These are phyloP conservation scores for Seira ritae DNA, from an alignment of 2,888 invertebrate species.

Conservation along the genomic window DNA sequence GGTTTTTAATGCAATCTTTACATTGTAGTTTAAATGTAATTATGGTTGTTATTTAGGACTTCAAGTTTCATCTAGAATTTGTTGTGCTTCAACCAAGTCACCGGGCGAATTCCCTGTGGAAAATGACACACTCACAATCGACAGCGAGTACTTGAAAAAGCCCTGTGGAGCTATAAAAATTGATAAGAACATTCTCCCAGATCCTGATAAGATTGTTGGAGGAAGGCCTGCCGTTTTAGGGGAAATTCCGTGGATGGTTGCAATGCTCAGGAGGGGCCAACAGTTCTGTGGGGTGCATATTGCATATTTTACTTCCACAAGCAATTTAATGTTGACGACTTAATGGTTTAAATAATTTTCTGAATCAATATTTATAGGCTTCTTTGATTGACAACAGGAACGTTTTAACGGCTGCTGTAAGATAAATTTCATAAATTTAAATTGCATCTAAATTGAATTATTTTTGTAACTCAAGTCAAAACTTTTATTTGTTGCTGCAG, in stretches of 20 bases:
- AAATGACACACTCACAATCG: constrained; percentile 22
- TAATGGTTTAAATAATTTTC: constrained; percentile 76
- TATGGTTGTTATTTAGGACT: not conserved
- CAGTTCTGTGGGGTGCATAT: constrained; percentile 95
- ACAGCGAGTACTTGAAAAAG: constrained; percentile 22
- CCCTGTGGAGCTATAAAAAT: constrained; percentile 46
- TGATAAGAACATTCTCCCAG: not conserved
- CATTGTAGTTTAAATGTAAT: too few relatives aligned
- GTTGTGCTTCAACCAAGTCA: constrained; percentile 13
- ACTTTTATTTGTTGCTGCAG: constrained; percentile 46
- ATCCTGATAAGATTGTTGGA: constrained; percentile 83
- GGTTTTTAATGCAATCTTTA: too few relatives aligned
- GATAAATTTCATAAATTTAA: constrained; percentile 23
- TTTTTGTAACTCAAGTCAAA: not conserved
- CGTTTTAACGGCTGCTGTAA: constrained; percentile 53
- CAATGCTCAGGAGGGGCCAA: constrained; percentile 87
- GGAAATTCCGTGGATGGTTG: constrained; percentile 76
- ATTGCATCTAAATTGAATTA: not conserved
- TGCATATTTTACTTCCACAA: too few relatives aligned
- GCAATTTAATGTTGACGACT: too few relatives aligned
- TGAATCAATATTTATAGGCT: not conserved
- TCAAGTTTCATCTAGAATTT: constrained; percentile 9
- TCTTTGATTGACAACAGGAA: constrained; percentile 44
- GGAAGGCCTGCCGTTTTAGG: constrained; percentile 82
- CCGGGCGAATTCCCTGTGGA: constrained; percentile 28